Evolutionary conservation across 2,797 vertebrate species (phyloP).

Genomic region (Sciurus vulgaris): DNA sequence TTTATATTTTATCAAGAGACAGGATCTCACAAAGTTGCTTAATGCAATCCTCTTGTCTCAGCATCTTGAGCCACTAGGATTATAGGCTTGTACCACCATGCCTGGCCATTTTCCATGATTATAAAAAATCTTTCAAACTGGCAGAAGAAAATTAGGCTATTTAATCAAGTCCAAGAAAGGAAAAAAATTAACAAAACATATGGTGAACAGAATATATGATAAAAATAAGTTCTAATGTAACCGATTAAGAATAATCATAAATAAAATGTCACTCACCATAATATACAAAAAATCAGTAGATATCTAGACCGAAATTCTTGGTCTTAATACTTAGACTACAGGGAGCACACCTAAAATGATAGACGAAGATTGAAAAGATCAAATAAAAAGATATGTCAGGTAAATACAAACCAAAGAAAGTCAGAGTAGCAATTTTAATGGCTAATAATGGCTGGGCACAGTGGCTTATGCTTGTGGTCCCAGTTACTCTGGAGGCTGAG

Average conservation of each 20-base stretch:
- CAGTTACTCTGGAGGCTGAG: neutral
- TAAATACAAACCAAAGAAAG: neutral
- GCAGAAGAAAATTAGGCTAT: constrained; percentile 1
- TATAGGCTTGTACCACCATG: too few species aligned
- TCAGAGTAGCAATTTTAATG: neutral
- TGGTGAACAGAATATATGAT: neutral
- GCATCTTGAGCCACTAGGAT: too few species aligned
- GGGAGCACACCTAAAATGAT: neutral
- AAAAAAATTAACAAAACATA: neutral
- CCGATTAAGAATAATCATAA: neutral
- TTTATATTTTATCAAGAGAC: too few species aligned
- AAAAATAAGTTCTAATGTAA: neutral
- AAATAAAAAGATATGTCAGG: neutral
- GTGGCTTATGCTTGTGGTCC: neutral
- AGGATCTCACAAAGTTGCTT: too few species aligned
- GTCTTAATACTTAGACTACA: neutral
- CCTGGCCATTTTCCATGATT: too few species aligned
- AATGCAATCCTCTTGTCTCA: too few species aligned
- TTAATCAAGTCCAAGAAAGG: neutral
- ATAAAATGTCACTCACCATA: neutral
- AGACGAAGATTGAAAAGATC: neutral
- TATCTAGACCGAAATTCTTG: neutral
- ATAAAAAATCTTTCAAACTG: neutral
- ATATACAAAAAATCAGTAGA: neutral
- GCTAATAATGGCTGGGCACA: neutral